Evolutionary conservation across 92 coral and sea anemone genomes (phyloP), one percentile per base, ranked within the genome.

Genomic region (Paragorgia papillata): DNA sequence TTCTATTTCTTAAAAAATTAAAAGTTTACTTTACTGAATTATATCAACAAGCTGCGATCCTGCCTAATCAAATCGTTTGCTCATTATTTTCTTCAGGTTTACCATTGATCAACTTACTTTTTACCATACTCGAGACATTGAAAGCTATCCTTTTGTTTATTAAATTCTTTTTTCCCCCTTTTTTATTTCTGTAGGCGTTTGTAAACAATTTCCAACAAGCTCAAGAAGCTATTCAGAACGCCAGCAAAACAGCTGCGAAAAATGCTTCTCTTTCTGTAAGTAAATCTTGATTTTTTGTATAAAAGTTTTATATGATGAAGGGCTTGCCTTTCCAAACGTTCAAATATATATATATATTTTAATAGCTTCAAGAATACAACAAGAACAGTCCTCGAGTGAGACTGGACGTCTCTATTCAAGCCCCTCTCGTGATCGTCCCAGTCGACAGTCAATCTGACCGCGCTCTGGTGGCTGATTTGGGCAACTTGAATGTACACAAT

Each of bases 151-250:
- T 4, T 4, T 37, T 37, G 43, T 37, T n/a, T n/a, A 37, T 4
- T 37, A 46, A 46, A 46, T 15, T 46, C n/a, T 10, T 19, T 26
- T 69, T 26, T 8, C 31, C 27, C 24, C 10, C 50, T 40, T 68
- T 53, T 53, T 19, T 33, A 57, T 40, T 31, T n/a, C 59, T 62
- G 26, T 80, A 94, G 98, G 97, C 89, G 18, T 94, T 94, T 73
- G 71, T 91, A 60, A 90, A 79, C 85, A 94, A 94, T 84, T 94
- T 94, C 76, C 98, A 94, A 79, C 84, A 54, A 54, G 98, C 92
- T n/a, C 90, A 91, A 41, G 98, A 91, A 24, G 97, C 98, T 9
- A 83, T 94, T 83, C 90, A 89, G 60, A 88, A 83, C 57, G 98
- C 98, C 20, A 87, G 90, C 46, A 91, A 85, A 69, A 94, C 87